Conservation (phyloP, 2,113 vertebrate species). For the Anthoscopus minutus region DNA sequence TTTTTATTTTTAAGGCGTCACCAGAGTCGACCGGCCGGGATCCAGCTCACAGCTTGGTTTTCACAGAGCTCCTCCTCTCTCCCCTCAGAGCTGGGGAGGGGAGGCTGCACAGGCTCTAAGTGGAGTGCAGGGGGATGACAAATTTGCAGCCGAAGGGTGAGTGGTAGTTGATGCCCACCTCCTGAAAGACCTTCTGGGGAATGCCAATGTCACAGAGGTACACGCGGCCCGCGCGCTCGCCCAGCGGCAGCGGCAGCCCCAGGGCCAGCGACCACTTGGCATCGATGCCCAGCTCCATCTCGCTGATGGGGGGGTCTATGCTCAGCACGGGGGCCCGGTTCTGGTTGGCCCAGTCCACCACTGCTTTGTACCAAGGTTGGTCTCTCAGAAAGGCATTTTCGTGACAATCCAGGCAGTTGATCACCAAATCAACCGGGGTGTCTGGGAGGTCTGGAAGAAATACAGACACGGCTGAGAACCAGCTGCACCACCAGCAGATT, state of each 20-base stretch:
- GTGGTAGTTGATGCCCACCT: slow-evolving; percentile 94
- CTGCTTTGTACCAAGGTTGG: slow-evolving; percentile 94
- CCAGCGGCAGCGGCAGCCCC: slow-evolving; percentile 87
- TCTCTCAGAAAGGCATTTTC: slow-evolving; percentile 92
- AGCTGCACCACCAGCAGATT: fast-evolving
- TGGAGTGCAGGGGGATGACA: slow-evolving; percentile 91
- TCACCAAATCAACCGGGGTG: slow-evolving; percentile 93
- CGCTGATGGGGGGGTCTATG: slow-evolving; percentile 89
- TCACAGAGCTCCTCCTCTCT: neutral
- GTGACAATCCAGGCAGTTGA: slow-evolving; percentile 96
- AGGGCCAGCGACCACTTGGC: slow-evolving; percentile 96
- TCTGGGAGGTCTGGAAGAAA: slow-evolving; percentile 85
- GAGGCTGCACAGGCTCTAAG: slow-evolving; percentile 58
- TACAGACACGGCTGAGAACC: fast-evolving
- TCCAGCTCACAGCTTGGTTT: neutral
- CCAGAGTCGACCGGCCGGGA: slow-evolving; percentile 3
- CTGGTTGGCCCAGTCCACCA: slow-evolving; percentile 95
- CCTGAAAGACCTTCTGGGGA: slow-evolving; percentile 91
- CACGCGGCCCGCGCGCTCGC: slow-evolving; percentile 85
- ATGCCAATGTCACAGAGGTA: slow-evolving; percentile 97
- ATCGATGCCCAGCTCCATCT: slow-evolving; percentile 85
- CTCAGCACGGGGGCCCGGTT: slow-evolving; percentile 93
- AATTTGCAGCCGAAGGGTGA: slow-evolving; percentile 98
- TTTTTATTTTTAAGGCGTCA: slow-evolving; percentile 70
- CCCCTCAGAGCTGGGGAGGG: neutral